These are phyloP conservation scores for Callyntrura sp. DNA, from an alignment of 2,888 invertebrate genomes.

Conservation along the genomic window DNA sequence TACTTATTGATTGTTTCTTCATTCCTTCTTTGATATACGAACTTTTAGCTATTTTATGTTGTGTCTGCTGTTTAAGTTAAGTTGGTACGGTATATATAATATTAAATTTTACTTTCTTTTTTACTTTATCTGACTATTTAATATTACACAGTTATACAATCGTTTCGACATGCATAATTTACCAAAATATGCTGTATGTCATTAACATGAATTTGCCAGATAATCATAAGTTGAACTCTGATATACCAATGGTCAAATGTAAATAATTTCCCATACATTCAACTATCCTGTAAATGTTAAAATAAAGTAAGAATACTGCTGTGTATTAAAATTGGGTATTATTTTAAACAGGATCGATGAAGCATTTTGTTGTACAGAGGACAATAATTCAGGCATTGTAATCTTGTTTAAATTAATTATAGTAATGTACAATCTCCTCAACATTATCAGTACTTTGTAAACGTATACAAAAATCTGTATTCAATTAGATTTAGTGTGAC, in stretches of 20 bases:
- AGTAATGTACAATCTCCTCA: conserved; percentile 34
- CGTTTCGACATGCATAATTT: no score
- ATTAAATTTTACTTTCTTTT: conserved; percentile 33
- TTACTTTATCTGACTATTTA: no score
- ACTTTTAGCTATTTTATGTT: no score
- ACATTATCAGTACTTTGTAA: neutral
- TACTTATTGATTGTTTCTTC: conserved; percentile 14
- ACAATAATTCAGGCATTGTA: conserved; percentile 58
- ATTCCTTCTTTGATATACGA: conserved; percentile 46
- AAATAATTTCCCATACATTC: no score
- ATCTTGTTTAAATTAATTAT: no score
- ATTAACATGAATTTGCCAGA: conserved; percentile 45
- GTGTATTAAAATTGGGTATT: no score
- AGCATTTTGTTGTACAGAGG: conserved; percentile 69
- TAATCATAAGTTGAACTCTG: conserved; percentile 52
- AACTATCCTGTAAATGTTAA: conserved; percentile 6
- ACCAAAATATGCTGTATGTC: neutral
- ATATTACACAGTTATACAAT: no score
- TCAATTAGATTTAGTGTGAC: neutral
- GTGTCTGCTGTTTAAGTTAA: neutral
- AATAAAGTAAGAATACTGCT: no score
- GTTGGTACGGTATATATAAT: neutral
- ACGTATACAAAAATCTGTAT: conserved; percentile 27
- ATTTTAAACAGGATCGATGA: neutral
- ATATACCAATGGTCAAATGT: neutral